A percentile compares a stretch with the other conserved stretches of the same genome.
Conservation (phyloP, 2,113 vertebrate species). For the Spilogale gracilis region DNA sequence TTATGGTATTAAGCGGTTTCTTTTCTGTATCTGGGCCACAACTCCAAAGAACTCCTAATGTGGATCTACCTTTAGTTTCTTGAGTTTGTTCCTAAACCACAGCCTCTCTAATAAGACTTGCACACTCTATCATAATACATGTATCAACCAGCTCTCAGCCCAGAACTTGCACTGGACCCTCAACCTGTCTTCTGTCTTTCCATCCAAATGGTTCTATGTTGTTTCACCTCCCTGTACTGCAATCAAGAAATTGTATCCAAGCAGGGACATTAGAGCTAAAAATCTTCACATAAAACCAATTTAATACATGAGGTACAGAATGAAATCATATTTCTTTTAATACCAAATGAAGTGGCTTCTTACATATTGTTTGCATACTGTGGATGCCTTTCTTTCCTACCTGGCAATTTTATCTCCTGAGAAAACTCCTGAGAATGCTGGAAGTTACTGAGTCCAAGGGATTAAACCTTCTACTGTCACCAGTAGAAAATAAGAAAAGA, state of each 20-base stretch:
- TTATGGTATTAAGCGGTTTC: neutral
- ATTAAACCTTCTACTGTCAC: neutral
- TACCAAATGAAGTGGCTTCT: neutral
- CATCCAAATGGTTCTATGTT: neutral
- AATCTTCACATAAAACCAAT: neutral
- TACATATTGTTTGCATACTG: neutral
- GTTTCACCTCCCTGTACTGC: neutral
- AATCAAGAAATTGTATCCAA: neutral
- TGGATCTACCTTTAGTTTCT: neutral
- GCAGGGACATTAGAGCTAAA: neutral
- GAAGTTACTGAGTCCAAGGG: neutral
- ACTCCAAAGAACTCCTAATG: neutral
- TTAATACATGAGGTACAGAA: neutral
- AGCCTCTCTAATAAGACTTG: neutral
- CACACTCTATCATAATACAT: neutral
- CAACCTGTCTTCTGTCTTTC: neutral
- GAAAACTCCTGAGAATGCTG: neutral
- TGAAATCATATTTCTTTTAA: neutral
- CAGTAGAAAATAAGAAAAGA: neutral
- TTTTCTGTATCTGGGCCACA: neutral
- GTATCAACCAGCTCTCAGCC: neutral
- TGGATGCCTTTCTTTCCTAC: neutral
- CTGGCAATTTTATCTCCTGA: neutral
- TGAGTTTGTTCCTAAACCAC: neutral
- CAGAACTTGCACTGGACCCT: neutral